Evolutionary conservation across 2,888 invertebrate species (phyloP), one percentile per base, ranked within the genome.

Genomic region (Endotricha flammealis): DNA sequence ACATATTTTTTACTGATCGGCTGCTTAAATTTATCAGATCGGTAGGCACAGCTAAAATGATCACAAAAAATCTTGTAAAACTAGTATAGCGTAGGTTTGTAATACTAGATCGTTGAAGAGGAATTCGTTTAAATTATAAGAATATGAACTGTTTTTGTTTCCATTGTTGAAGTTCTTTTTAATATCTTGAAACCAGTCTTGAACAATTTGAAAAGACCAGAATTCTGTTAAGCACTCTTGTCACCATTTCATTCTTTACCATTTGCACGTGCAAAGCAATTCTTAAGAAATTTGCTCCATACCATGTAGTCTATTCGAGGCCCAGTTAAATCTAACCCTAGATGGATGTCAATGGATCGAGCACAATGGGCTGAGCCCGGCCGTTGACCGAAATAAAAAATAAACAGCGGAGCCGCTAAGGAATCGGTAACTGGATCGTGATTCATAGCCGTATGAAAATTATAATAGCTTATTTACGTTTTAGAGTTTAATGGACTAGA

Each of bases 331-430:
- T 69, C 69, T 72, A 73, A 77, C 75, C 77, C 76, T 68, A 73
- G 62, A 78, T 74, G 57, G 74, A 73, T 78, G 76, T 81, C 78
- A 81, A 75, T 78, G 68, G 77, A 76, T 58, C 70, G 65, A 42
- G 50, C 55, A 73, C 69, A 73, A 72, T 71, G 65, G 64, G 64
- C 66, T 66, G 67, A 45, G 48, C 46, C 50, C 78, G 82, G 79
- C 64, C 80, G 67, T 80, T 82, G 80, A 83, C 82, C 79, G 78
- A 74, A 74, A 74, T 73, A 78, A 80, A 75, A 81, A 80, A 74
- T 65, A 69, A 73, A 75, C 59, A 63, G 59, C 63, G 59, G 51
- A 59, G 57, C 57, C 57, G 50, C 61, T 64, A 53, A 71, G 70
- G 68, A 69, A 72, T 72, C 63, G 58, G 64, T 63, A 75, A 71